Conservation (phyloP, 2,888 invertebrate species). For the Monoplex corrugatus region DNA sequence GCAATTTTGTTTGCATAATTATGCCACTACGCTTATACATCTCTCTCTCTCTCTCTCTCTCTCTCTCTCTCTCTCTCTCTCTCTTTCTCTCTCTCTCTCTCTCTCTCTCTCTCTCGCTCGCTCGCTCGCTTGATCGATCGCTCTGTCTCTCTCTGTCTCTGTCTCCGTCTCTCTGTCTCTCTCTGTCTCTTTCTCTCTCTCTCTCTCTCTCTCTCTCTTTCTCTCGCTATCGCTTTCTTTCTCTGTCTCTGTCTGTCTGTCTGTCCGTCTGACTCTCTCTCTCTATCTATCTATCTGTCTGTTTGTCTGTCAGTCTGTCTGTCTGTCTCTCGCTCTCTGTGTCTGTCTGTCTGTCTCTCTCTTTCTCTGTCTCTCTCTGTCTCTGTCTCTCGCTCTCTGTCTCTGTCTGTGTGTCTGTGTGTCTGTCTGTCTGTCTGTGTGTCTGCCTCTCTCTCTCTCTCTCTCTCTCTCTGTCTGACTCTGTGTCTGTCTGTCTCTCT, state of each 20-base stretch:
- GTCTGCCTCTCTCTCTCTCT: neutral
- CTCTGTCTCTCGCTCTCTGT: neutral
- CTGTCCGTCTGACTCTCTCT: neutral
- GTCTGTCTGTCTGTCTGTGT: neutral
- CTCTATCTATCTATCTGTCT: neutral
- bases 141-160: neutral
- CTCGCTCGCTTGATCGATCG: neutral
- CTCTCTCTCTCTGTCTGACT: neutral
- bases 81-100: conserved; percentile 20
- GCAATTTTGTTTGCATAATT: too few relatives aligned
- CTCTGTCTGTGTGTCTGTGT: conserved; percentile 1
- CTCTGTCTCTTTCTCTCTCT: neutral
- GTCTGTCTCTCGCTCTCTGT: neutral
- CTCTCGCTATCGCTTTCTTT: neutral
- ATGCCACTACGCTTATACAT: neutral
- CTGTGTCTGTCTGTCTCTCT: neutral
- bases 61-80: conserved; percentile 14
- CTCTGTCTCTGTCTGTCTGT: neutral
- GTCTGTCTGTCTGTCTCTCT: neutral
- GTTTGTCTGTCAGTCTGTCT: neutral
- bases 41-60: conserved; percentile 5
- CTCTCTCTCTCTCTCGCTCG: neutral
- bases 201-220: neutral
- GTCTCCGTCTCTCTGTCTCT: neutral
- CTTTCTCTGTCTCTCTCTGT: neutral